Conservation (phyloP, 1,140 invertebrate species). For the Mya arenaria region DNA sequence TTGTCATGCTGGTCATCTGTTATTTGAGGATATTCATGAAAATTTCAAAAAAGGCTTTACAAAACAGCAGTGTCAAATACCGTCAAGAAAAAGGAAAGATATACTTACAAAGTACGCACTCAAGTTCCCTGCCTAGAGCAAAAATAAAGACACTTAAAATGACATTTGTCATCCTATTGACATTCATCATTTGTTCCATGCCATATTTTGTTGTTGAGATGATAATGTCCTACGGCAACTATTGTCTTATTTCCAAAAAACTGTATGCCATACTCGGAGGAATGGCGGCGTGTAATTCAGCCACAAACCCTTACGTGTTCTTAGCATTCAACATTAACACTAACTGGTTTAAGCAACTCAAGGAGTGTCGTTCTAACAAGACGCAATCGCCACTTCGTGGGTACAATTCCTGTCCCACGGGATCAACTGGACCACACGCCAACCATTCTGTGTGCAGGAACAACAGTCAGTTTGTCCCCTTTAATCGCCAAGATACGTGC, state of each 20-base stretch:
- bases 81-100: constrained; percentile 61
- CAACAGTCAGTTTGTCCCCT: too few relatives aligned
- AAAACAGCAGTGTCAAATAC: constrained; percentile 51
- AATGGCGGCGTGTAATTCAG: constrained; percentile 77
- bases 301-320: constrained; percentile 79
- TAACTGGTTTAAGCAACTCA: constrained; percentile 60
- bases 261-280: constrained; percentile 73
- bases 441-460: neutral
- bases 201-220: constrained; percentile 81
- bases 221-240: constrained; percentile 77
- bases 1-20: constrained; percentile 73
- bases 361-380: constrained; percentile 41
- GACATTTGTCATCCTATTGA: constrained; percentile 78
- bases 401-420: neutral
- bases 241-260: constrained; percentile 58
- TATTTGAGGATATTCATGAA: constrained; percentile 79
- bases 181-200: constrained; percentile 76
- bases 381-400: neutral
- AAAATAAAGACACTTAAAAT: constrained; percentile 81
- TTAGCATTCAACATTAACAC: constrained; percentile 75
- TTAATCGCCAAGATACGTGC: too few relatives aligned
- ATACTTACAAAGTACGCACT: constrained; percentile 75
- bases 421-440: neutral
- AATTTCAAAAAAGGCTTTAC: constrained; percentile 74
- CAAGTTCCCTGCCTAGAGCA: constrained; percentile 77